Percentiles rank a stretch among this genome's conserved stretches.
Evolutionary conservation across 2,113 vertebrate genomes (phyloP).

Genomic region (Misgurnus anguillicaudatus): DNA sequence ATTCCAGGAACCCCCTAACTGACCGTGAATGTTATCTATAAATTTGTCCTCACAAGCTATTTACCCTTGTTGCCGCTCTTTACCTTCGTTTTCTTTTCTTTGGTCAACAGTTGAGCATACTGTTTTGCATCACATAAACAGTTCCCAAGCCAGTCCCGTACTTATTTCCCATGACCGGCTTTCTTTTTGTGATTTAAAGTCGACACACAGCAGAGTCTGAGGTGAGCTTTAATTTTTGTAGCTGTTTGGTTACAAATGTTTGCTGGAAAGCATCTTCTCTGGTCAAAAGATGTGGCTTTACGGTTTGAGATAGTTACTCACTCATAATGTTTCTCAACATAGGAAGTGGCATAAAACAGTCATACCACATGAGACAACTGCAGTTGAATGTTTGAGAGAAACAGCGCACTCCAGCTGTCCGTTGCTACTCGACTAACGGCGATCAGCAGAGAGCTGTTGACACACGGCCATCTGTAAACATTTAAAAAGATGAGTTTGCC

Average conservation of each 20-base stretch:
- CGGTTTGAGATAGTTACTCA: constrained; percentile 18
- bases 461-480: constrained; percentile 67
- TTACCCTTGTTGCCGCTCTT: constrained; percentile 35
- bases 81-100: constrained; percentile 64
- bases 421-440: constrained; percentile 11
- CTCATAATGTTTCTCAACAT: constrained; percentile 25
- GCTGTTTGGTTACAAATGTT: constrained; percentile 9
- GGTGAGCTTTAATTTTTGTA: constrained; percentile 7
- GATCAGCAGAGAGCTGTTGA: constrained; percentile 39
- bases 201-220: constrained; percentile 30
- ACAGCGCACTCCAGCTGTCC: constrained; percentile 8
- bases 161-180: constrained; percentile 60
- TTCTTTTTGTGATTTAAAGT: constrained; percentile 22
- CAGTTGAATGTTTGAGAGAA: not conserved
- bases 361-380: constrained; percentile 23
- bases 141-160: constrained; percentile 59
- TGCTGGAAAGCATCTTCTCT: not conserved
- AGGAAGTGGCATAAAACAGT: constrained; percentile 33
- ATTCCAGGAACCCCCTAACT: constrained; percentile 42
- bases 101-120: constrained; percentile 66
- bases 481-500: constrained; percentile 74
- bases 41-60: constrained; percentile 44
- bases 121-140: constrained; percentile 66
- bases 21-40: constrained; percentile 57
- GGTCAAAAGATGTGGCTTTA: constrained; percentile 24